Base-by-base conservation (phyloP, 2,888 invertebrate species). In the Epirrhoe alternata region DNA sequence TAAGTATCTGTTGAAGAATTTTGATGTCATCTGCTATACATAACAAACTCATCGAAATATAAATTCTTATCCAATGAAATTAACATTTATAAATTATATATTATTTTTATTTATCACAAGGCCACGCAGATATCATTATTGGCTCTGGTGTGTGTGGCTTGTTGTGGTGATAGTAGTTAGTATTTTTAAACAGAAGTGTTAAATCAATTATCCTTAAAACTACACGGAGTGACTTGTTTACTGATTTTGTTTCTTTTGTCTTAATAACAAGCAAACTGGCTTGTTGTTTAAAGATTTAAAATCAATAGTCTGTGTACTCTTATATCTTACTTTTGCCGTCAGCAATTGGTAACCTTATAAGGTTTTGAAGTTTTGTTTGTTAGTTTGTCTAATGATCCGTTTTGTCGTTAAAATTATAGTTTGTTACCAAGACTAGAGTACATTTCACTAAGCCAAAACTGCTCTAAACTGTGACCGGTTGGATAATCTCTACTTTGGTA, bases 81-180 rank as follows among this genome's bases (percentile, higher is more conserved):
- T 30, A 30, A 24, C 33, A 30, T 54, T 30, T 47, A n/a, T 24
- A 24, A 24, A 24, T 24, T 24, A 24, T 58, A n/a, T 16, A 38
- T 42, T 12, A 16, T 42, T n/a, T 33, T n/a, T 30, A 47, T 58
- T 63, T 58, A 64, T 64, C 64, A 38, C 64, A 64, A 64, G 58
- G 64, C 38, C 58, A 53, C 16, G 8, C 17, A 35, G 45, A 58
- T 58, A 35, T 53, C 24, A 14, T 58, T 16, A 64, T 58, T 58
- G 52, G 30, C 7, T 61, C 6, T 45, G 45, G n/a, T 61, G 24
- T 61, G 31, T 56, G 50, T 50, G 12, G n/a, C 10, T 31, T 42
- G 6, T 14, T 17, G 17, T 31, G 56, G 17, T 31, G 56, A 57
- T 31, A 47, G 31, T 16, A 45, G 12, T 5, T 33, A 33, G 12